Evolutionary conservation across 2,113 vertebrate genomes (phyloP).

Genomic region (Macroglossus sobrinus): DNA sequence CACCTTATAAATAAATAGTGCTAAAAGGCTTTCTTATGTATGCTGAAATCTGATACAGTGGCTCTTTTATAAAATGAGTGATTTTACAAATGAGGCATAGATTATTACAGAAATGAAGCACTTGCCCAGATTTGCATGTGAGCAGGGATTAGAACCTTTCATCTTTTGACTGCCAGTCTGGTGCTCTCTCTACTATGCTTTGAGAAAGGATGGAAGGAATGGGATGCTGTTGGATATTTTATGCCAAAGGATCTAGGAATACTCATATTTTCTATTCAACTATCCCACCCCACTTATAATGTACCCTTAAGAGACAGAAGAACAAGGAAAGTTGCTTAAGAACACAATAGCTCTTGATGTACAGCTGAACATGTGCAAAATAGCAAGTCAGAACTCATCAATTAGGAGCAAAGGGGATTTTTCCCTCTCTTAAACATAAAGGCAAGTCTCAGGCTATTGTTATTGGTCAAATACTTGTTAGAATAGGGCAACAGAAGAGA

Average conservation of each 20-base stretch:
- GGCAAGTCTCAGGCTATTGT: neutral
- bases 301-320: neutral
- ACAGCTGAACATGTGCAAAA: neutral
- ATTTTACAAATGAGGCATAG: neutral
- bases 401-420: neutral
- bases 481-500: neutral
- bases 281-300: neutral
- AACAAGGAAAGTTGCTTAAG: neutral
- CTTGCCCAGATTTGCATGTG: neutral
- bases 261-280: neutral
- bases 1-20: constrained; percentile 52
- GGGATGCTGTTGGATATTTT: neutral
- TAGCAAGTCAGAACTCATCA: neutral
- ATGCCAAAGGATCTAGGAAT: neutral
- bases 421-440: neutral
- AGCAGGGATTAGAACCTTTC: neutral
- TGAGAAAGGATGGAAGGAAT: neutral
- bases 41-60: neutral
- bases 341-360: neutral
- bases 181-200: neutral
- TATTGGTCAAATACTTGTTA: neutral
- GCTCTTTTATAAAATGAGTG: neutral
- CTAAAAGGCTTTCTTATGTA: neutral
- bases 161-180: neutral
- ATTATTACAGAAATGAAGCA: neutral